Conservation (phyloP, 2,797 vertebrate species). For the Decapterus maruadsi region DNA sequence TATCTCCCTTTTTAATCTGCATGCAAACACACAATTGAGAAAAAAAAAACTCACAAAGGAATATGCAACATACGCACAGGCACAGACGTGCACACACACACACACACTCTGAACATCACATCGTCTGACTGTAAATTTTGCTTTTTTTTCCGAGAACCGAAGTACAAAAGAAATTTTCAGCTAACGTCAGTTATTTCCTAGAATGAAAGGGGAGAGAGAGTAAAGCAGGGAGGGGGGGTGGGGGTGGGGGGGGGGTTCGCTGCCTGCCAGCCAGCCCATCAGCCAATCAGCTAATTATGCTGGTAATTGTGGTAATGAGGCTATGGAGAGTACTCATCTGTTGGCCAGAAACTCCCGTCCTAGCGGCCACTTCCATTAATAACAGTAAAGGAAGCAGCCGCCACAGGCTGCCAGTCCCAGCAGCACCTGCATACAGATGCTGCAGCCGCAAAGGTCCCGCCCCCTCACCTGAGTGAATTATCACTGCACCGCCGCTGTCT, state of each 20-base stretch:
- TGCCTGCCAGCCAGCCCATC: conserved; percentile 52
- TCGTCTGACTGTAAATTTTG: background rate
- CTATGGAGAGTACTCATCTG: conserved; percentile 56
- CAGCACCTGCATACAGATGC: conserved; percentile 51
- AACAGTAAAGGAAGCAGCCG: conserved; percentile 18
- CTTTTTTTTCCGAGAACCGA: conserved; percentile 1
- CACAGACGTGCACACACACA: background rate
- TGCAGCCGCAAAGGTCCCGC: conserved; percentile 10
- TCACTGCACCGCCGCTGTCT: background rate
- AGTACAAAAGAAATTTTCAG: conserved; percentile 41
- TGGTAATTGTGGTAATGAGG: conserved; percentile 64
- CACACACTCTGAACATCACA: background rate
- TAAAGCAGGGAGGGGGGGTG: no score
- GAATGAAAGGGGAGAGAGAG: background rate
- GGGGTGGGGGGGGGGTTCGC: no score
- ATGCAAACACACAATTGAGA: conserved; percentile 10
- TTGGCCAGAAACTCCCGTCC: conserved; percentile 39
- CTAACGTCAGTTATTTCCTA: conserved; percentile 30
- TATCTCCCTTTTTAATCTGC: conserved; percentile 30
- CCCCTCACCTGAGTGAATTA: conserved; percentile 26
- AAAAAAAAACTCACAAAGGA: conserved; percentile 26
- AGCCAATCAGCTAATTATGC: conserved; percentile 70
- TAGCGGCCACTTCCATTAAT: conserved; percentile 52
- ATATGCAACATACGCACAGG: conserved; percentile 7
- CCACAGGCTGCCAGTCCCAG: conserved; percentile 13